A percentile compares a stretch with the other conserved stretches of the same genome.
phyloP scores from a whole-genome alignment of 37 sponge, comb jelly and placozoan species.

The Agelas oroides region DNA sequence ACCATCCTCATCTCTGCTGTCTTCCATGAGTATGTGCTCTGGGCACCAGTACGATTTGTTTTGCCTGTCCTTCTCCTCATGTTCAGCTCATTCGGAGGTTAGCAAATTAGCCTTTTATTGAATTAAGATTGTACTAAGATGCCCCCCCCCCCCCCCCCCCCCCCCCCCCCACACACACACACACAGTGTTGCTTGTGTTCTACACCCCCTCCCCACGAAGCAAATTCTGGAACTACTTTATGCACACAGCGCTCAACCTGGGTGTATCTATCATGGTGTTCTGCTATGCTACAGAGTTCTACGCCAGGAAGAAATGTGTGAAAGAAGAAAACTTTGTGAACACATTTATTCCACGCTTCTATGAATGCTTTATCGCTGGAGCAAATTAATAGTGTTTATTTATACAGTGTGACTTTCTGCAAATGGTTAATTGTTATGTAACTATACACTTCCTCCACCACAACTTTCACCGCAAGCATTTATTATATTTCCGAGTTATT shows the following conservation, averaged over 20 bases:
- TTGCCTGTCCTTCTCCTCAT: constrained; percentile 68
- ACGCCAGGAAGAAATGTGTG: constrained; percentile 58
- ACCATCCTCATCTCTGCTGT: constrained; percentile 79
- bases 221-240: constrained; percentile 70
- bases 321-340: constrained; percentile 60
- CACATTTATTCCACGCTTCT: constrained; percentile 74
- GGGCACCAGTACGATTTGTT: constrained; percentile 73
- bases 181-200: constrained; percentile 49
- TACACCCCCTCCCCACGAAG: constrained; percentile 32
- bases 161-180: background rate
- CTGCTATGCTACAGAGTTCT: constrained; percentile 72
- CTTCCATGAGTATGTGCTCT: constrained; percentile 88
- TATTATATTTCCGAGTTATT: too few species aligned
- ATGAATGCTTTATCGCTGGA: constrained; percentile 42
- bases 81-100: constrained; percentile 82
- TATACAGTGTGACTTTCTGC: too few species aligned
- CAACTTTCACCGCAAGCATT: too few species aligned
- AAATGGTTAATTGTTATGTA: too few species aligned
- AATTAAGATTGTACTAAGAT: background rate
- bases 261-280: constrained; percentile 77
- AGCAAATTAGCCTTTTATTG: background rate
- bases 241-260: constrained; percentile 53
- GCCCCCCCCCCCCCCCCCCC: background rate
- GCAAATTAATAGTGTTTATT: too few species aligned
- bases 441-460: too few species aligned